Conservation (phyloP, 1,140 invertebrate genomes). For the Oscheius sp. region DNA sequence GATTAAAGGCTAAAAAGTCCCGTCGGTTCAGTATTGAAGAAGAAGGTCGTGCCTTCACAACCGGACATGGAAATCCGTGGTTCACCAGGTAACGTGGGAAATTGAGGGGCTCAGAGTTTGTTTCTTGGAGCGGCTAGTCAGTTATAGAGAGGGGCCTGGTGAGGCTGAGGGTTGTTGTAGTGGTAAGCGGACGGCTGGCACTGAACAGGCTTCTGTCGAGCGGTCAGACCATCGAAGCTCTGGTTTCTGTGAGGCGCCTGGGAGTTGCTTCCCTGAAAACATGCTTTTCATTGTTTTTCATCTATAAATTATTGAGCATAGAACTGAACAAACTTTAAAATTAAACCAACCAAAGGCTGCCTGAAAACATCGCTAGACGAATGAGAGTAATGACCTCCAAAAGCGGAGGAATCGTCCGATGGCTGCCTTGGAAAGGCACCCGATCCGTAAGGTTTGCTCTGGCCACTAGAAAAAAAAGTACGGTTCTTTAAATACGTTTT, state of each 20-base stretch:
- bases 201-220: background rate
- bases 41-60: background rate
- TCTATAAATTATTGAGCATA: background rate
- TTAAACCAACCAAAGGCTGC: background rate
- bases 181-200: background rate
- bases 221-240: background rate
- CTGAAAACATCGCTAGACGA: background rate
- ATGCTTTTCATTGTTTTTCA: too few relatives aligned
- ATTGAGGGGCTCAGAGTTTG: background rate
- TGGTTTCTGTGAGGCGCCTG: background rate
- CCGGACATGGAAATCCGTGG: background rate
- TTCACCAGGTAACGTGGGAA: background rate
- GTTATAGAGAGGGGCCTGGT: background rate
- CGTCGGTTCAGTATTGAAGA: background rate
- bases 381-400: background rate
- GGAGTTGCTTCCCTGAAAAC: slow-evolving; percentile 6
- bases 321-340: background rate
- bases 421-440: background rate
- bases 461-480: background rate
- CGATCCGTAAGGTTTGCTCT: background rate
- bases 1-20: background rate
- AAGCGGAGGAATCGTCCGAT: background rate
- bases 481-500: too few relatives aligned
- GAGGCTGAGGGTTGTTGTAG: background rate
- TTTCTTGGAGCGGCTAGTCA: background rate